Evolutionary conservation across 1,140 invertebrate genomes (phyloP).

Genomic region (Conus betulinus): DNA sequence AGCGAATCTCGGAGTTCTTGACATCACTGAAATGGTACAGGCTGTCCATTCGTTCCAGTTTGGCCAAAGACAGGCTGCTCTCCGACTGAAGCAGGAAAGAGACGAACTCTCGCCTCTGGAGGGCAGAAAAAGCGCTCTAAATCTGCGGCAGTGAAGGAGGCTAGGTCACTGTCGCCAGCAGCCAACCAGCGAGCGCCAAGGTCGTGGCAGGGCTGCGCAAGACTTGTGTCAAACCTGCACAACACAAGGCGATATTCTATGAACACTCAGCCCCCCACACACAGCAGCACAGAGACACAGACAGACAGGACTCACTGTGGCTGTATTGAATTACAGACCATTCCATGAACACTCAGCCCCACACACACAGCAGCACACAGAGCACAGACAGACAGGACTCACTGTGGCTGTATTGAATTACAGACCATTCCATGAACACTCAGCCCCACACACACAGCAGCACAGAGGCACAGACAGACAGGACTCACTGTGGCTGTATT

Average conservation of each 20-base stretch:
- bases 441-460: too few relatives aligned
- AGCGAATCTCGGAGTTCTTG: slow-evolving; percentile 87
- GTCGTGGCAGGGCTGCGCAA: slow-evolving; percentile 81
- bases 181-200: slow-evolving; percentile 80
- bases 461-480: too few relatives aligned
- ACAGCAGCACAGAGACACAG: not conserved
- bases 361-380: not conserved
- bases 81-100: slow-evolving; percentile 80
- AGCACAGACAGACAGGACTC: not conserved
- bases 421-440: too few relatives aligned
- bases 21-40: slow-evolving; percentile 82
- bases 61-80: slow-evolving; percentile 77
- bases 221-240: slow-evolving; percentile 83
- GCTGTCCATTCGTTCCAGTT: slow-evolving; percentile 81
- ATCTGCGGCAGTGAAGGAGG: slow-evolving; percentile 77
- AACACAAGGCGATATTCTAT: not conserved
- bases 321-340: too few relatives aligned
- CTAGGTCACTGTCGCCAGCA: slow-evolving; percentile 73
- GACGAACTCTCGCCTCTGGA: slow-evolving; percentile 86
- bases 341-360: not conserved
- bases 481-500: too few relatives aligned
- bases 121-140: slow-evolving; percentile 79
- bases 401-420: too few relatives aligned
- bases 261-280: not conserved
- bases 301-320: not conserved